Evolutionary conservation across 2,888 invertebrate species (phyloP).

Genomic region (Hybos culiciformis): DNA sequence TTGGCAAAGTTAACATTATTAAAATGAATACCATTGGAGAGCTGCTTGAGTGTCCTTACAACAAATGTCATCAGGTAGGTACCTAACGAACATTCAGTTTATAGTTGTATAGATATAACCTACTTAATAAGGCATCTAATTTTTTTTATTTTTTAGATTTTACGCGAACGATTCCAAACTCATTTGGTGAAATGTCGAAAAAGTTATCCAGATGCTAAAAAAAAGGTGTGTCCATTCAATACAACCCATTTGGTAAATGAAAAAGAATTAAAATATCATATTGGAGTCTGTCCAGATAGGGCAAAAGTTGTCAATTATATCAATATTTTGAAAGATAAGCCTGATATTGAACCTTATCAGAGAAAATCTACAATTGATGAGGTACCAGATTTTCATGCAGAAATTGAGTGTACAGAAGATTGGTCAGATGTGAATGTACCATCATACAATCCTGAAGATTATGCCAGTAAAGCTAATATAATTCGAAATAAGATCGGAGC

Average conservation of each 20-base stretch:
- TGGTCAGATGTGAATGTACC: slow-evolving; percentile 7
- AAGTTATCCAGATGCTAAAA: slow-evolving; percentile 12
- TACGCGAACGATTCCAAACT: slow-evolving; percentile 16
- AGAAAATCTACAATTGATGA: not conserved
- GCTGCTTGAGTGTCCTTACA: not conserved
- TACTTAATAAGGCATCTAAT: not conserved
- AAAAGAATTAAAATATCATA: slow-evolving; percentile 13
- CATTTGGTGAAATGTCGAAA: slow-evolving; percentile 17
- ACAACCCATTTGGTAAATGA: slow-evolving; percentile 16
- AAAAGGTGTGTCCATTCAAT: slow-evolving; percentile 17
- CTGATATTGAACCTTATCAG: not conserved
- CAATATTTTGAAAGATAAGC: not conserved
- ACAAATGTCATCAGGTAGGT: not conserved
- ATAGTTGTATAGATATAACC: not conserved
- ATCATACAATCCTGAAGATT: slow-evolving; percentile 7
- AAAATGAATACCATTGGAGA: no score
- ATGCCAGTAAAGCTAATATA: slow-evolving; percentile 1
- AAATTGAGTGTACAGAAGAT: slow-evolving; percentile 6
- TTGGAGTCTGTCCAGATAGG: slow-evolving; percentile 6
- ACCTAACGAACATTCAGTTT: not conserved
- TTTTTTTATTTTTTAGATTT: slow-evolving; percentile 8
- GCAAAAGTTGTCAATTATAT: slow-evolving; percentile 7
- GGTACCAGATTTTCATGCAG: not conserved
- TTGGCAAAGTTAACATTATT: no score
- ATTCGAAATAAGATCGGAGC: slow-evolving; percentile 1